Conservation (phyloP, 2,113 vertebrate species). For the Daubentonia madagascariensis region DNA sequence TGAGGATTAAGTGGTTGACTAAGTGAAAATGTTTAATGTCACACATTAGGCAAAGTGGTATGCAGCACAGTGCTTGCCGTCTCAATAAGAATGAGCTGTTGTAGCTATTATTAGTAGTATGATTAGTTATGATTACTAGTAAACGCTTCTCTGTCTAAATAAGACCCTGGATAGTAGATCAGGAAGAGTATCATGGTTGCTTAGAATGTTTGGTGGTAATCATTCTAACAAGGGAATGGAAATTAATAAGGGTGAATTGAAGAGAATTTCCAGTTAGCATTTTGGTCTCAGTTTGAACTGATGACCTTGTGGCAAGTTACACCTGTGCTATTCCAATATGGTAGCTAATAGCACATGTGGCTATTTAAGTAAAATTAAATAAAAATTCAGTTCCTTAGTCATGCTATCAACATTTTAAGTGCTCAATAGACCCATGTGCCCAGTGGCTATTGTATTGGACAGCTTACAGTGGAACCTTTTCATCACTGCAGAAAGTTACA, state of each 20-base stretch:
- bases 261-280: background rate
- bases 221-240: background rate
- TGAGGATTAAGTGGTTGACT: background rate
- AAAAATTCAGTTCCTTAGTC: background rate
- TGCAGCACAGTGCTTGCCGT: background rate
- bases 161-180: background rate
- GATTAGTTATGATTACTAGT: background rate
- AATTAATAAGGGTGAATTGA: background rate
- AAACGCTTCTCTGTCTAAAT: background rate
- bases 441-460: background rate
- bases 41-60: background rate
- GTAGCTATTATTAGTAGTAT: background rate
- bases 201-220: background rate
- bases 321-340: background rate
- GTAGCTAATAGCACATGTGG: background rate
- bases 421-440: background rate
- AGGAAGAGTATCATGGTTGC: background rate
- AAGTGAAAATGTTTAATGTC: background rate
- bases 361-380: background rate
- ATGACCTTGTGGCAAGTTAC: background rate
- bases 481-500: background rate
- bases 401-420: background rate
- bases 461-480: background rate
- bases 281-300: conserved; percentile 17
- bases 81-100: background rate